phyloP scores from a whole-genome alignment of 2,888 invertebrate species.

The Acanthococcus lagerstroemiae region DNA sequence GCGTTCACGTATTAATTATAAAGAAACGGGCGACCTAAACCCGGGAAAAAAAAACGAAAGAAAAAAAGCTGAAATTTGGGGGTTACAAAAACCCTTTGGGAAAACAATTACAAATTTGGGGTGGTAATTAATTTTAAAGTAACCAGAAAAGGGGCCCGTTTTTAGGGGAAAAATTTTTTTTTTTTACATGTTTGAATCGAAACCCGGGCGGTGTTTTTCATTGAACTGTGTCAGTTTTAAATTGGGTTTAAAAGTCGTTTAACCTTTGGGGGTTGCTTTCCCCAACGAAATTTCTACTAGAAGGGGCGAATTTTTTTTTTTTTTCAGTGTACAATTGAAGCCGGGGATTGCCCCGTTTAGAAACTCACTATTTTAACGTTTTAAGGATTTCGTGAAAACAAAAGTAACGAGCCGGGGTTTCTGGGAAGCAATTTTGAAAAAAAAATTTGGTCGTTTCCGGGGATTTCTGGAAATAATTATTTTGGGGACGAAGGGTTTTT shows the following conservation, averaged over 20 bases:
- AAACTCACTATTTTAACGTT: background rate
- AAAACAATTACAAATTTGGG: slow-evolving; percentile 16
- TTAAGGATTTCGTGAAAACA: slow-evolving; percentile 2
- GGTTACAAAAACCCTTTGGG: background rate
- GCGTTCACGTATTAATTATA: background rate
- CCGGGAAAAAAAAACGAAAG: background rate
- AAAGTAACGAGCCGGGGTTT: slow-evolving; percentile 5
- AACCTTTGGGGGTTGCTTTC: slow-evolving; percentile 21
- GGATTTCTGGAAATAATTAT: no score
- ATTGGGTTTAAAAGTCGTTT: slow-evolving; percentile 30
- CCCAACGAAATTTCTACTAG: background rate
- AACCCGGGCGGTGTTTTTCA: background rate
- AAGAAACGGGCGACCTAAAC: background rate
- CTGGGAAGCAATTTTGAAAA: background rate
- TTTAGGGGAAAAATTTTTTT: background rate
- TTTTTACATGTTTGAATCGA: background rate
- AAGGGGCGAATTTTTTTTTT: background rate
- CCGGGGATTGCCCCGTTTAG: background rate
- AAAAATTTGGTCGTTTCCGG: background rate
- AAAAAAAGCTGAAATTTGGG: background rate
- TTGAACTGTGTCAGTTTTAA: slow-evolving; percentile 24
- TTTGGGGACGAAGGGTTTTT: no score
- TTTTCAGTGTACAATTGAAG: background rate
- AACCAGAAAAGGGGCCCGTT: background rate
- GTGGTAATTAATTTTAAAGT: slow-evolving; percentile 13